Evolutionary conservation across 2,113 vertebrate species (phyloP).

Genomic region (Suncus etruscus): DNA sequence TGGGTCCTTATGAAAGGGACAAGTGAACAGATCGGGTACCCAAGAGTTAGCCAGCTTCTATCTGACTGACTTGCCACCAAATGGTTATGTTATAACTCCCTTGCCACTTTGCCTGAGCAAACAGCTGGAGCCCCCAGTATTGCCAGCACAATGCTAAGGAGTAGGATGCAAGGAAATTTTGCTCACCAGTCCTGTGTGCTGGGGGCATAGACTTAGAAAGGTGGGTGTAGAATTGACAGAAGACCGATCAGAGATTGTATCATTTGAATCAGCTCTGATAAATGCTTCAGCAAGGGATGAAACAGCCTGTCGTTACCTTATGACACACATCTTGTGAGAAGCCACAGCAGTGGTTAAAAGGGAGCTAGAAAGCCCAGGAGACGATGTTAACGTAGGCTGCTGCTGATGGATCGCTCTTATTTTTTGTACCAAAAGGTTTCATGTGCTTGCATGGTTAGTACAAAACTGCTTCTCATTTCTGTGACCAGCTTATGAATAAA

Average conservation of each 20-base stretch:
- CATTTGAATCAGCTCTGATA: not conserved
- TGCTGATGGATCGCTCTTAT: not conserved
- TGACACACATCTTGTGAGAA: not conserved
- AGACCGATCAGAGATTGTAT: not conserved
- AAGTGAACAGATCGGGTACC: too few relatives aligned
- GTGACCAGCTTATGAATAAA: not conserved
- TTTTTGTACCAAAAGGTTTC: not conserved
- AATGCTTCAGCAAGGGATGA: not conserved
- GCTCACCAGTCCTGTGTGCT: not conserved
- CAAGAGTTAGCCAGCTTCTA: not conserved
- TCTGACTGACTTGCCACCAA: not conserved
- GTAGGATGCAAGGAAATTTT: not conserved
- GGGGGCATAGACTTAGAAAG: not conserved
- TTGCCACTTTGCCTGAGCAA: not conserved
- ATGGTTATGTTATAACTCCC: not conserved
- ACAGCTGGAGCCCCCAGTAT: not conserved
- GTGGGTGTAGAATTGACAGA: not conserved
- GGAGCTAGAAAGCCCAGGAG: not conserved
- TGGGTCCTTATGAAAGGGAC: too few relatives aligned
- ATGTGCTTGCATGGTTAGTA: fast-evolving
- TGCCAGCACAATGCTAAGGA: not conserved
- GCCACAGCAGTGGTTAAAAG: fast-evolving
- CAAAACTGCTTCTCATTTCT: not conserved
- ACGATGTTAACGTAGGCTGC: not conserved
- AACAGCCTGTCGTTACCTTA: not conserved